A percentile compares a stretch with the other conserved stretches of the same genome.
Evolutionary conservation across 1,140 invertebrate species (phyloP).

Genomic region (Arion vulgaris): DNA sequence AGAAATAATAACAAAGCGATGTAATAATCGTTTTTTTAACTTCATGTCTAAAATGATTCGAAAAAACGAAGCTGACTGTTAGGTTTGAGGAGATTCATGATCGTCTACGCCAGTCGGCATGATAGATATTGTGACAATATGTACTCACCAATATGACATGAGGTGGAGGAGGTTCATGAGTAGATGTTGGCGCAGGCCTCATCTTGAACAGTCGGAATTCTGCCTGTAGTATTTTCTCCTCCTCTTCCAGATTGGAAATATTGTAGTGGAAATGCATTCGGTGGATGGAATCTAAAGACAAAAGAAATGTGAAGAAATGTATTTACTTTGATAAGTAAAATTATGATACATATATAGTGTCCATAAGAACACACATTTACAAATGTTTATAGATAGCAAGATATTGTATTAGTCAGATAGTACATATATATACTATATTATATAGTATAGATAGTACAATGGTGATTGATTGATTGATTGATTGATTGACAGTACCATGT

Average conservation of each 20-base stretch:
- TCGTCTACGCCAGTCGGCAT: too few species aligned
- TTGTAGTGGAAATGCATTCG: slow-evolving; percentile 74
- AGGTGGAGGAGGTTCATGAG: slow-evolving; percentile 49
- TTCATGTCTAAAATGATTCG: too few species aligned
- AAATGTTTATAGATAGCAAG: not conserved
- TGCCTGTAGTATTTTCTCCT: slow-evolving; percentile 76
- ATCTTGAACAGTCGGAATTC: slow-evolving; percentile 78
- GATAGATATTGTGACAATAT: not conserved
- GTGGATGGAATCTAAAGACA: slow-evolving; percentile 39
- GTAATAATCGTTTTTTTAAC: too few species aligned
- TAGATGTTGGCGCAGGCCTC: slow-evolving; percentile 59
- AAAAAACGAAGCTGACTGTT: too few species aligned
- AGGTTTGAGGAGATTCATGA: too few species aligned
- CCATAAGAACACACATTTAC: not conserved
- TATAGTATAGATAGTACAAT: too few species aligned
- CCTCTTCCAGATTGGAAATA: slow-evolving; percentile 71
- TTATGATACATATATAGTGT: not conserved
- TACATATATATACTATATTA: too few species aligned
- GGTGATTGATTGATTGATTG: too few species aligned
- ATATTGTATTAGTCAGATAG: too few species aligned
- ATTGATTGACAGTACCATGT: too few species aligned
- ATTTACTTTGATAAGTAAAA: too few species aligned
- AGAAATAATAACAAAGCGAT: too few species aligned
- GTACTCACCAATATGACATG: slow-evolving; percentile 63
- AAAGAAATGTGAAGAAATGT: not conserved